Conservation (phyloP, 1,140 invertebrate genomes). For the Phthorimaea operculella region DNA sequence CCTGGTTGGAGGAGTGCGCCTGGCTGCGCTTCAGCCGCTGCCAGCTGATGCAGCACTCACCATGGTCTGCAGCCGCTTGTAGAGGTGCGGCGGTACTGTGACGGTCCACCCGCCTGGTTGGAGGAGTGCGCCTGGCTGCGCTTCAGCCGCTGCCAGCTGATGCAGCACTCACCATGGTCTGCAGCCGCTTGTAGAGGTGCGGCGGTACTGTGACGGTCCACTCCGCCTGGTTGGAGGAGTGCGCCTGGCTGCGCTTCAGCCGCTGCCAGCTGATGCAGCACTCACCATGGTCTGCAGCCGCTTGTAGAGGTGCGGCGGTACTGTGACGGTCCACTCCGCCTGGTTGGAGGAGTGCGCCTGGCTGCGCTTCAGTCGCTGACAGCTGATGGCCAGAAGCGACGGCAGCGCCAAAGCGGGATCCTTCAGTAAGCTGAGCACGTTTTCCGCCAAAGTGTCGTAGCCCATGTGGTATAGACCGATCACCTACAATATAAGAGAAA, state of each 20-base stretch:
- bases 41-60: too few relatives aligned
- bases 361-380: conserved; percentile 48
- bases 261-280: conserved; percentile 46
- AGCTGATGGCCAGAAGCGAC: conserved; percentile 44
- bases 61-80: too few relatives aligned
- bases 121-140: too few relatives aligned
- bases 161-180: too few relatives aligned
- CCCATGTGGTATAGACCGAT: conserved; percentile 48
- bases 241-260: conserved; percentile 46
- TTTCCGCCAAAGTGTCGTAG: conserved; percentile 43
- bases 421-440: conserved; percentile 24
- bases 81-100: too few relatives aligned
- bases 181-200: too few relatives aligned
- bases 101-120: too few relatives aligned
- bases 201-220: too few relatives aligned
- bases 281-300: conserved; percentile 45
- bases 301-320: conserved; percentile 52
- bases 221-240: conserved; percentile 45
- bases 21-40: too few relatives aligned
- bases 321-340: conserved; percentile 48
- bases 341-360: conserved; percentile 45
- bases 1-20: too few relatives aligned
- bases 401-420: conserved; percentile 32
- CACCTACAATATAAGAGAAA: conserved; percentile 41
- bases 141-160: too few relatives aligned